A percentile compares a stretch with the other conserved stretches of the same genome.
These are phyloP conservation scores for Fopius arisanus DNA, from an alignment of 1,140 invertebrate genomes.

Conservation along the genomic window DNA sequence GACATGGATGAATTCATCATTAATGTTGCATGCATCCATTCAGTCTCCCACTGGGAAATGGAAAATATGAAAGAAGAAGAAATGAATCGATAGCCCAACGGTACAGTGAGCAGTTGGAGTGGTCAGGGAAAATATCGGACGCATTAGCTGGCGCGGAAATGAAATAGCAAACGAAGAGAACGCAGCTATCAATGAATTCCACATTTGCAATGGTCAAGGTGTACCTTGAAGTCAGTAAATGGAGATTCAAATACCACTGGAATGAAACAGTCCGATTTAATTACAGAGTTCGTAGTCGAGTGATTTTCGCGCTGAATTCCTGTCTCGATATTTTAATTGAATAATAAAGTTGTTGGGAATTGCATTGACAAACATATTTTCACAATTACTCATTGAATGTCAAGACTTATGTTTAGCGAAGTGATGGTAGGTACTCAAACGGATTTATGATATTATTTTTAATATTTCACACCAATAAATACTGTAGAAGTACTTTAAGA, in stretches of 20 bases:
- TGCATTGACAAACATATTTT: too few species aligned
- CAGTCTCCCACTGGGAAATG: background rate
- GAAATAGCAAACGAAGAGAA: background rate
- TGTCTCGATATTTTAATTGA: too few species aligned
- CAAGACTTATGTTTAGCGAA: too few species aligned
- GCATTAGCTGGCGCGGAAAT: background rate
- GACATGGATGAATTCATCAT: background rate
- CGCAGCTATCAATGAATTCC: slow-evolving; percentile 8
- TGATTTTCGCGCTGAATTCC: background rate
- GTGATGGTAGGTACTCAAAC: too few species aligned
- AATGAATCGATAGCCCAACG: background rate
- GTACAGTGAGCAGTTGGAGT: background rate
- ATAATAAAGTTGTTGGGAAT: too few species aligned
- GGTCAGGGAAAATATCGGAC: background rate
- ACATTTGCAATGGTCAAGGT: background rate
- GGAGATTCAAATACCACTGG: background rate
- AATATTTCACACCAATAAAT: too few species aligned
- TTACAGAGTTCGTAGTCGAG: background rate
- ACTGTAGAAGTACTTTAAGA: too few species aligned
- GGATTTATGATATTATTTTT: too few species aligned
- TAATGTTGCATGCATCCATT: background rate
- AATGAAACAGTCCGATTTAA: background rate
- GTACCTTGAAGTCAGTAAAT: background rate
- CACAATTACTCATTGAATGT: too few species aligned
- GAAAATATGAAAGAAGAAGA: background rate